Conservation (phyloP, 2,797 vertebrate genomes). For the Propithecus deckenii region DNA sequence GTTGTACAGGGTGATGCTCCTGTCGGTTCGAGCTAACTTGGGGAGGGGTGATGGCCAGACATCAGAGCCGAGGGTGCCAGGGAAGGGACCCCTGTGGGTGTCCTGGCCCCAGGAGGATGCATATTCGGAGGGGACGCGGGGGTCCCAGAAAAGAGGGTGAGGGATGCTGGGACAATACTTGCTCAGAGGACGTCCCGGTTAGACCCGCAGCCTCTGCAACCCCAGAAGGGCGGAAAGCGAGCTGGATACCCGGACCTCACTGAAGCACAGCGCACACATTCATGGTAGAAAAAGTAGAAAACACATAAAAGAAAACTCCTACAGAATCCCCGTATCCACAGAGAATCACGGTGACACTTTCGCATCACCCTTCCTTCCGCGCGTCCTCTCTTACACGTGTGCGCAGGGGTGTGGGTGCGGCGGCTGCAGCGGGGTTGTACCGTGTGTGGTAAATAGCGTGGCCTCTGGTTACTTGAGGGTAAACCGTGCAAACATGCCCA, state of each 20-base stretch:
- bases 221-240: rapidly evolving
- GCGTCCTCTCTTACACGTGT: too few species aligned
- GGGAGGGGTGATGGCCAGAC: rapidly evolving
- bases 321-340: rapidly evolving
- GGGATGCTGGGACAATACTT: rapidly evolving
- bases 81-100: not conserved
- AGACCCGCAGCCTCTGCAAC: not conserved
- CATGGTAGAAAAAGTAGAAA: not conserved
- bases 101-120: rapidly evolving
- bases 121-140: not conserved
- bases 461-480: not conserved
- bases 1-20: rapidly evolving
- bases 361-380: rapidly evolving
- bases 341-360: rapidly evolving
- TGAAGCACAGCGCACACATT: not conserved
- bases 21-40: not conserved
- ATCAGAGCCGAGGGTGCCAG: rapidly evolving
- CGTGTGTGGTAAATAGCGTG: rapidly evolving
- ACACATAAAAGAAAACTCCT: too few species aligned
- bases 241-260: not conserved
- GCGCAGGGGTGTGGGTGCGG: rapidly evolving
- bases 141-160: rapidly evolving
- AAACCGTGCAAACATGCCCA: rapidly evolving
- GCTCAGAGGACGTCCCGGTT: rapidly evolving
- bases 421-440: rapidly evolving